Conservation (phyloP, 2,888 invertebrate genomes). For the Calliopum simillimum region DNA sequence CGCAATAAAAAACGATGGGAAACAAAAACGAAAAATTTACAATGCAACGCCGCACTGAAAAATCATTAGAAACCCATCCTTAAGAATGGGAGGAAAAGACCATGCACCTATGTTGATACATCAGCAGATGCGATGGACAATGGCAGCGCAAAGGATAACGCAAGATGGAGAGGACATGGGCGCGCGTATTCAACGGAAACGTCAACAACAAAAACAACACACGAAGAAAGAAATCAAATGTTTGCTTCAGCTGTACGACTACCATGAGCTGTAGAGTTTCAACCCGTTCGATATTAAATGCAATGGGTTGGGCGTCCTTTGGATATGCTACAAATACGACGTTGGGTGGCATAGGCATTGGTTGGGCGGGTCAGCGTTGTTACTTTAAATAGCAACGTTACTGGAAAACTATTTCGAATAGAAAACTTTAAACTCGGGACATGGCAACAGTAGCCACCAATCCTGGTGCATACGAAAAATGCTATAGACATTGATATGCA, state of each 20-base stretch:
- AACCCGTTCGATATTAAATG: too few species aligned
- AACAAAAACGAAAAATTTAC: too few species aligned
- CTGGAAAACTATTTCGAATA: background rate
- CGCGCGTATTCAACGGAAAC: too few species aligned
- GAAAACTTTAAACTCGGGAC: background rate
- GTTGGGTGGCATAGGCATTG: too few species aligned
- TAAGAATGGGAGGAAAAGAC: constrained; percentile 29
- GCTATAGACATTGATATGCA: background rate
- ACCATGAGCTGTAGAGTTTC: too few species aligned
- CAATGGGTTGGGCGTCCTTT: too few species aligned
- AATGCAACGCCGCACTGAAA: constrained; percentile 6
- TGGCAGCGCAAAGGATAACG: too few species aligned
- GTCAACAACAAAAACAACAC: too few species aligned
- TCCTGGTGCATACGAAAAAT: background rate
- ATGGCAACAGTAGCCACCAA: background rate
- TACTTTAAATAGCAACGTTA: background rate
- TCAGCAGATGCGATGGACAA: constrained; percentile 3
- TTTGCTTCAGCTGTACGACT: too few species aligned
- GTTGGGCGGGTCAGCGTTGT: background rate
- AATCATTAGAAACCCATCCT: constrained; percentile 12
- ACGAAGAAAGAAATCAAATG: too few species aligned
- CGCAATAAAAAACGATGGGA: background rate
- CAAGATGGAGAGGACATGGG: too few species aligned
- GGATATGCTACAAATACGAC: too few species aligned
- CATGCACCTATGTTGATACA: constrained; percentile 10